phyloP scores from a whole-genome alignment of 2,888 invertebrate species.

The Acrobasis consociella region DNA sequence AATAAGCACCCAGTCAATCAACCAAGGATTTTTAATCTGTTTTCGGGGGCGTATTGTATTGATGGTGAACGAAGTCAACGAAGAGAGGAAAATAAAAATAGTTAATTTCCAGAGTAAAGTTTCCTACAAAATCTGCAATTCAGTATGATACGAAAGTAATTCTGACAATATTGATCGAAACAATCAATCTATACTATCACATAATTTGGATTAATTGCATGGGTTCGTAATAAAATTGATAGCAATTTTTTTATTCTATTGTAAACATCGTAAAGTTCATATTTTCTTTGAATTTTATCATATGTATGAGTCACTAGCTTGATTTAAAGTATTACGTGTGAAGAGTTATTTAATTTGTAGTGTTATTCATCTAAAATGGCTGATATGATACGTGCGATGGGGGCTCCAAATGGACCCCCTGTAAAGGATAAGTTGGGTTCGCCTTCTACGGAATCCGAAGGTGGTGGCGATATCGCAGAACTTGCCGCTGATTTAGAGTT shows the following conservation, averaged over 20 bases:
- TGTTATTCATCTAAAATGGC: conserved; percentile 79
- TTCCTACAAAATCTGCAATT: not conserved
- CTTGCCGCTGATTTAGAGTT: conserved; percentile 85
- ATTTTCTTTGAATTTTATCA: conserved; percentile 22
- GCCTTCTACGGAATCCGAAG: conserved; percentile 93
- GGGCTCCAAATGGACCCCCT: conserved; percentile 85
- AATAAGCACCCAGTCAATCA: not conserved
- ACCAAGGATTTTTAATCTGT: conserved; percentile 21
- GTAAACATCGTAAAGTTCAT: conserved; percentile 55
- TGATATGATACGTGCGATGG: conserved; percentile 87
- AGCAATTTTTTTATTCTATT: conserved; percentile 39
- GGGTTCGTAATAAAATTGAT: conserved; percentile 18
- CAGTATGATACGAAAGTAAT: not conserved
- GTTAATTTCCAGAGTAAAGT: not conserved
- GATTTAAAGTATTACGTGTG: conserved; percentile 36
- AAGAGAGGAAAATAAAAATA: conserved; percentile 21
- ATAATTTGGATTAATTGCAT: conserved; percentile 1
- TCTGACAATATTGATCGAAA: not conserved
- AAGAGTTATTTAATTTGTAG: conserved; percentile 34
- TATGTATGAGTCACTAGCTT: conserved; percentile 60
- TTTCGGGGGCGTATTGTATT: conserved; percentile 28
- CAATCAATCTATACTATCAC: not conserved
- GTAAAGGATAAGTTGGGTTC: conserved; percentile 90
- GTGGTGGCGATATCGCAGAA: conserved; percentile 85
- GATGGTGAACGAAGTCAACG: conserved; percentile 5